These are phyloP conservation scores for Anhinga anhinga DNA, from an alignment of 2,113 vertebrate species.

Conservation along the genomic window DNA sequence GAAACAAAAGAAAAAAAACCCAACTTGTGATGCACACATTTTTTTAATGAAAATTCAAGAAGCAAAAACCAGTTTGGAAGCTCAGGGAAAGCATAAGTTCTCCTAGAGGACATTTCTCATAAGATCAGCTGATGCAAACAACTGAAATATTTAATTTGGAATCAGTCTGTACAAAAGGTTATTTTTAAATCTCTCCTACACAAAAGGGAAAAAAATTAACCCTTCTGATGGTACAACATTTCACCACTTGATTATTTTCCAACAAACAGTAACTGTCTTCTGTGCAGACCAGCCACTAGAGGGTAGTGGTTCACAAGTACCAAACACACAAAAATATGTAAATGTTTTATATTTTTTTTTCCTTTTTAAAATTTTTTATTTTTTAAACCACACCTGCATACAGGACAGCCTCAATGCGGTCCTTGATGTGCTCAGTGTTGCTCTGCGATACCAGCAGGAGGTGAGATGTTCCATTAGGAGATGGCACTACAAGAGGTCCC, in stretches of 20 bases:
- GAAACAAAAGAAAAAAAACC: background rate
- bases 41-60: background rate
- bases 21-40: background rate
- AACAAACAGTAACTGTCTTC: background rate
- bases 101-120: background rate
- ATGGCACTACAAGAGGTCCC: conserved; percentile 89
- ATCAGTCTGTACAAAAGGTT: background rate
- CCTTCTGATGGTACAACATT: background rate
- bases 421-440: conserved; percentile 76
- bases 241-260: background rate
- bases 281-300: conserved; percentile 43
- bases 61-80: background rate
- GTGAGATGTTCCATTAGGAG: conserved; percentile 82
- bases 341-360: rapidly evolving
- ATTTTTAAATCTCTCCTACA: background rate
- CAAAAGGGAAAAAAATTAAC: background rate
- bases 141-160: background rate
- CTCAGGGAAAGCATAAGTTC: background rate
- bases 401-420: conserved; percentile 88
- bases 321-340: background rate
- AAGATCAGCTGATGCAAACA: background rate
- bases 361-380: rapidly evolving
- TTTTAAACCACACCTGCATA: conserved; percentile 83
- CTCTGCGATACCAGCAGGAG: background rate
- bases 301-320: conserved; percentile 46